Evolutionary conservation across 2,888 invertebrate genomes (phyloP), one percentile per base, ranked within the genome.

Genomic region (Acronicta aceris): DNA sequence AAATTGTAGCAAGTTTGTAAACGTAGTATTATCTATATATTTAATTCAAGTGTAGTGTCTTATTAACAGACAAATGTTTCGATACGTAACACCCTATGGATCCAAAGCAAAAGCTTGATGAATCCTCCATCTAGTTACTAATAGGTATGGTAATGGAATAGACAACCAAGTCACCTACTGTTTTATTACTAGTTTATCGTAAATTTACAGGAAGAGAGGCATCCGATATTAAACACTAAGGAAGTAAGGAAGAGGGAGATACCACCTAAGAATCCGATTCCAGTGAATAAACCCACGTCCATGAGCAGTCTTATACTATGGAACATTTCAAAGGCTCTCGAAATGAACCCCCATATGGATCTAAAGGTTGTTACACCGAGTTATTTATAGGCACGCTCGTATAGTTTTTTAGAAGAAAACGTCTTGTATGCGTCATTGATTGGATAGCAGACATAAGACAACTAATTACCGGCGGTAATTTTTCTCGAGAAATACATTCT

Each of bases 311-410:
- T 93, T 25, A 87, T 93, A 57, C 53, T 83, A 63, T 94, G 94
- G 94, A 94, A 94, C 64, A 79, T 94, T 65, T 79, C 88, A 3
- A 94, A 93, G 80, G 91, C 86, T 4, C 51, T 89, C 33, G 89
- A 92, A 70, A 81, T 75, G 5, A 89, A 89, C 63, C 89, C 92
- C 6, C 12, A 43, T 12, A 76, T 92, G 53, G 81, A 93, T 69
- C 74, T 94, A 55, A 83, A 85, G 89, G 93, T 38, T 38, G 38
- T n/a, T 38, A n/a, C 6, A 38, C 38, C 7, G 5, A 38, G 13
- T 1, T 38, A 38, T 38, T 38, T n/a, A 38, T 38, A 38, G 38
- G n/a, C n/a, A 33, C n/a, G 36, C 36, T 36, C 7, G 38, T n/a
- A n/a, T n/a, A 38, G 5, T n/a, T 38, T 38, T 13, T 38, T 38